These are phyloP conservation scores for Ceyx melanurus DNA, from an alignment of 2,113 vertebrate species.

Conservation along the genomic window DNA sequence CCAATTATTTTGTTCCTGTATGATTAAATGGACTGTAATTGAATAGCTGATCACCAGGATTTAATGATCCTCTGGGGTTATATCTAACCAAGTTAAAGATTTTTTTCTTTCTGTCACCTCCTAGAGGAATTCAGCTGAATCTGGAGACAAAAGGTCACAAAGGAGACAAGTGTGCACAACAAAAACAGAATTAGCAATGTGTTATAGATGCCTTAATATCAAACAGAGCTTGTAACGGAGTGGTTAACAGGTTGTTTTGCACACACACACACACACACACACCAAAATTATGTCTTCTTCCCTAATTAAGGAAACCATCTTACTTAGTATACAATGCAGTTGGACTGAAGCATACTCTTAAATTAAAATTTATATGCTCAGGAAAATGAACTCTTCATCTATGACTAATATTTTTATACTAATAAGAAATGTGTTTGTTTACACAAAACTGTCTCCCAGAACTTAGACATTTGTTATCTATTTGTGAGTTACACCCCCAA, in stretches of 20 bases:
- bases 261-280: not conserved
- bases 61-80: slow-evolving; percentile 16
- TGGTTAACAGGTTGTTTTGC: not conserved
- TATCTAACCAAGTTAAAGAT: not conserved
- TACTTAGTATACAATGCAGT: not conserved
- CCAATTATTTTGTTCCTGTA: slow-evolving; percentile 45
- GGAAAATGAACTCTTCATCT: not conserved
- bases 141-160: not conserved
- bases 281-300: not conserved
- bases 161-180: not conserved
- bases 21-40: slow-evolving; percentile 46
- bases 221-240: not conserved
- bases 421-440: not conserved
- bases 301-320: not conserved
- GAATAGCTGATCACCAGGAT: slow-evolving; percentile 12
- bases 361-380: not conserved
- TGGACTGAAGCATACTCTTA: not conserved
- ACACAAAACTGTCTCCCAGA: not conserved
- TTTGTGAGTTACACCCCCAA: not conserved
- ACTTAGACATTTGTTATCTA: not conserved
- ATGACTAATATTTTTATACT: not conserved
- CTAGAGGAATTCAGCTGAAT: not conserved
- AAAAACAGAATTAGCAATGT: not conserved
- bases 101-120: not conserved
- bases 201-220: not conserved